Evolutionary conservation across 2,113 vertebrate species (phyloP).

Genomic region (Microtus montanus): DNA sequence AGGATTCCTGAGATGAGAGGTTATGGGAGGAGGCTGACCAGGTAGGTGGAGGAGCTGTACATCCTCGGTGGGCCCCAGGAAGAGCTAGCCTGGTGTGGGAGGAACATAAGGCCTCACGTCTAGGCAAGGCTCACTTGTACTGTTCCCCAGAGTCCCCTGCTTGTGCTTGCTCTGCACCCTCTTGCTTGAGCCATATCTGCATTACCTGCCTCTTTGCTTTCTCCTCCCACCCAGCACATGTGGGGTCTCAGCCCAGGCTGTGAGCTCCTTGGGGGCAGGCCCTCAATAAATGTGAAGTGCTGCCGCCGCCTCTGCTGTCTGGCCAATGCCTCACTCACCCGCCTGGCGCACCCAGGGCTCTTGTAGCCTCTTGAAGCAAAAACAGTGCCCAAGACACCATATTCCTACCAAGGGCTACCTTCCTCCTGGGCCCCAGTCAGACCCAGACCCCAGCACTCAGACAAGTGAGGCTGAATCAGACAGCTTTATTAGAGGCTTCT

Average conservation of each 20-base stretch:
- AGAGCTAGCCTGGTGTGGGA: neutral
- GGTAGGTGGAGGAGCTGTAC: neutral
- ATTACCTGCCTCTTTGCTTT: slow-evolving; percentile 39
- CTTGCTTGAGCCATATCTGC: slow-evolving; percentile 58
- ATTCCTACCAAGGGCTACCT: neutral
- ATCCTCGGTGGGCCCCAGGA: neutral
- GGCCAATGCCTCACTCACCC: slow-evolving; percentile 32
- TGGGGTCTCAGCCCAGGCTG: slow-evolving; percentile 58
- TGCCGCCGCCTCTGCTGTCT: slow-evolving; percentile 58
- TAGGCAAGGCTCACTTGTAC: neutral
- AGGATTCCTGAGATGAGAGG: neutral
- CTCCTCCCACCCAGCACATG: slow-evolving; percentile 37
- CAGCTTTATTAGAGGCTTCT: slow-evolving; percentile 68
- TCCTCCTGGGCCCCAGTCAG: neutral
- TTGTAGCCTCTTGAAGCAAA: neutral
- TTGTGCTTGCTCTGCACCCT: slow-evolving; percentile 53
- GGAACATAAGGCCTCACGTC: neutral
- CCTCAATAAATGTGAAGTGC: slow-evolving; percentile 78
- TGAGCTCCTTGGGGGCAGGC: slow-evolving; percentile 74
- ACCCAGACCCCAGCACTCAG: neutral
- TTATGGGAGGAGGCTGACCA: neutral
- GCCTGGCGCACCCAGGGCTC: neutral
- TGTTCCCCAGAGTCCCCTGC: neutral
- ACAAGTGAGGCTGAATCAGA: neutral
- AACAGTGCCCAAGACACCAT: neutral